These are phyloP conservation scores for Percopsis omiscomaycus DNA, from an alignment of 2,797 vertebrate species.

Conservation along the genomic window DNA sequence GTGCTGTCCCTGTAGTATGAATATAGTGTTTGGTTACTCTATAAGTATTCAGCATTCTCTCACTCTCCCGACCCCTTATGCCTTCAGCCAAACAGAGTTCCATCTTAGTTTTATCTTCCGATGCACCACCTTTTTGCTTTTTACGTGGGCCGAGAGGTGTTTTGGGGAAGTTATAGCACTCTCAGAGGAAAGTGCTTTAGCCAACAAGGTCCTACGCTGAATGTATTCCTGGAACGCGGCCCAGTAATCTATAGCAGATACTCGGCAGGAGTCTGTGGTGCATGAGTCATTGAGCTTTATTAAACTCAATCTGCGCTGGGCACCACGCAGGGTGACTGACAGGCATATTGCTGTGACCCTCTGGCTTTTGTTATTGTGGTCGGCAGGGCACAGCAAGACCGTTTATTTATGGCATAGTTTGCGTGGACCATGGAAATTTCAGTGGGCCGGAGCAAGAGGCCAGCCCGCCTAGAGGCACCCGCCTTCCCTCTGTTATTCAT, in stretches of 20 bases:
- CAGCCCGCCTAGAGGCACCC: conserved; percentile 4
- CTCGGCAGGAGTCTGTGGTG: conserved; percentile 51
- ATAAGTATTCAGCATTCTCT: too few relatives aligned
- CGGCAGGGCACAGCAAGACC: conserved; percentile 39
- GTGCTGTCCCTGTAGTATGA: too few relatives aligned
- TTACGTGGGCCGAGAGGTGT: conserved; percentile 8
- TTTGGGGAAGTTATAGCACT: conserved; percentile 53
- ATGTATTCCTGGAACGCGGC: conserved; percentile 67
- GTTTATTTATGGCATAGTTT: conserved; percentile 47
- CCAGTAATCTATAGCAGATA: conserved; percentile 77
- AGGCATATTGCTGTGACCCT: conserved; percentile 67
- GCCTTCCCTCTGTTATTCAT: too few relatives aligned
- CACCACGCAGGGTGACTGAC: conserved; percentile 72
- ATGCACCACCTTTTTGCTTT: too few relatives aligned
- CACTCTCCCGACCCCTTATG: too few relatives aligned
- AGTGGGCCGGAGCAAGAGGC: conserved; percentile 10
- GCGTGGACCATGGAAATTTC: conserved; percentile 41
- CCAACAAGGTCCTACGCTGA: conserved; percentile 47
- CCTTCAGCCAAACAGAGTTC: too few relatives aligned
- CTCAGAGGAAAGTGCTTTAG: conserved; percentile 48
- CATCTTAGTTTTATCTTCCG: too few relatives aligned
- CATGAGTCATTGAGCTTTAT: conserved; percentile 68
- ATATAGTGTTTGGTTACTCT: too few relatives aligned
- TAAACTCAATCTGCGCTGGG: conserved; percentile 61
- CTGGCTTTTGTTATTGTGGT: conserved; percentile 55